Evolutionary conservation across 2,888 invertebrate species (phyloP).

Genomic region (Xanthorhoe designata): DNA sequence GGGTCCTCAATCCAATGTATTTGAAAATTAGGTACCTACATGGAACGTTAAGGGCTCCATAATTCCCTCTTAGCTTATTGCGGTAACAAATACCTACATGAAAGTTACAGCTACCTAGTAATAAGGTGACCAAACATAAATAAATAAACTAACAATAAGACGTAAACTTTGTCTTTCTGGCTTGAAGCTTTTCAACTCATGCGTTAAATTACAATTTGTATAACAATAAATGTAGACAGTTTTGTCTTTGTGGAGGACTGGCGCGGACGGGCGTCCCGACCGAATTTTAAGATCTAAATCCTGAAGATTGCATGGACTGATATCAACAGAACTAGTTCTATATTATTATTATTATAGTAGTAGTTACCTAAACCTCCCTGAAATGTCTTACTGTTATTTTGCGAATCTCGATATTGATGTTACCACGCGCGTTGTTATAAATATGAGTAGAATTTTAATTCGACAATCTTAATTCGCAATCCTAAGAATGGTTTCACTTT

Average conservation of each 20-base stretch:
- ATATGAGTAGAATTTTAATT: constrained; percentile 13
- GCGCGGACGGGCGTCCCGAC: no score
- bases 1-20: constrained; percentile 7
- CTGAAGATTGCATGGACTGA: no score
- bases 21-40: constrained; percentile 19
- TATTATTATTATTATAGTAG: neutral
- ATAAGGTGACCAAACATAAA: neutral
- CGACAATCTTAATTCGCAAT: constrained; percentile 39
- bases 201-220: no score
- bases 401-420: neutral
- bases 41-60: constrained; percentile 8
- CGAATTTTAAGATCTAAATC: no score
- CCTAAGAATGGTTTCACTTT: constrained; percentile 52
- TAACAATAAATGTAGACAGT: no score
- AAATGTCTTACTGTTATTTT: neutral
- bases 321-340: no score
- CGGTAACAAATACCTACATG: neutral
- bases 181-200: no score
- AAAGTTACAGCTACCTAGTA: neutral
- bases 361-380: no score
- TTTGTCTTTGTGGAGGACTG: no score
- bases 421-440: neutral
- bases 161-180: no score
- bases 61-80: constrained; percentile 8
- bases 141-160: no score